Evolutionary conservation across 2,888 invertebrate genomes (phyloP), one percentile per base, ranked within the genome.

Genomic region (Polia nebulosa): DNA sequence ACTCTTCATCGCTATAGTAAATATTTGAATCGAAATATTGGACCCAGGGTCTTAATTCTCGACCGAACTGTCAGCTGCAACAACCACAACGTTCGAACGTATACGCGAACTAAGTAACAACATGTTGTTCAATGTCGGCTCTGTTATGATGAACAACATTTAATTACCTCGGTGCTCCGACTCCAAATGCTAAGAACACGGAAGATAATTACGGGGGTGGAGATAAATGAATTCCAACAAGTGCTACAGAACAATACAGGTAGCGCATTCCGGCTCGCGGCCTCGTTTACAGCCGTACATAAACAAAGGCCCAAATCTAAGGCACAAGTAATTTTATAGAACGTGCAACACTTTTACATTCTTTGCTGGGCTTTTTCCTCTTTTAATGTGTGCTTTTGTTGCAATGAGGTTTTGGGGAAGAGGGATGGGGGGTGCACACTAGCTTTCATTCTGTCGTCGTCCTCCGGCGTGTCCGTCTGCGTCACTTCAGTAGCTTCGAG

Each of bases 381-480:
- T 91, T 90, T 87, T 88, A 88, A 89, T 89, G 90, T 91, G 92
- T 94, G 93, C 92, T 94, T 94, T 93, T 89, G 91, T 92, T 85
- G 84, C 82, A 86, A 87, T 86, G 87, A 87, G 86, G 87, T 89
- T 90, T 87, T 86, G 84, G 87, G 90, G 87, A 86, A 81, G 78
- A 57, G 88, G 89, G 85, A 76, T 88, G 90, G 85, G 89, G 91
- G 91, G 90, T 89, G 89, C 85, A 87, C 80, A 86, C 86, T 80
- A 88, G 89, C 88, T 89, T 92, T 90, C 89, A 89, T 91, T 91
- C 90, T 91, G 87, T 88, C 88, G 84, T 80, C 83, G 85, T 83
- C 81, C 81, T 82, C 84, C 82, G 85, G 80, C 79, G 72, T 74
- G 84, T 82, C 84, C 86, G 88, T 86, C 85, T 87, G 85, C 87